A percentile compares a stretch with the other conserved stretches of the same genome.
These are phyloP conservation scores for Odontomyia ornata DNA, from an alignment of 2,888 invertebrate genomes.

Conservation along the genomic window DNA sequence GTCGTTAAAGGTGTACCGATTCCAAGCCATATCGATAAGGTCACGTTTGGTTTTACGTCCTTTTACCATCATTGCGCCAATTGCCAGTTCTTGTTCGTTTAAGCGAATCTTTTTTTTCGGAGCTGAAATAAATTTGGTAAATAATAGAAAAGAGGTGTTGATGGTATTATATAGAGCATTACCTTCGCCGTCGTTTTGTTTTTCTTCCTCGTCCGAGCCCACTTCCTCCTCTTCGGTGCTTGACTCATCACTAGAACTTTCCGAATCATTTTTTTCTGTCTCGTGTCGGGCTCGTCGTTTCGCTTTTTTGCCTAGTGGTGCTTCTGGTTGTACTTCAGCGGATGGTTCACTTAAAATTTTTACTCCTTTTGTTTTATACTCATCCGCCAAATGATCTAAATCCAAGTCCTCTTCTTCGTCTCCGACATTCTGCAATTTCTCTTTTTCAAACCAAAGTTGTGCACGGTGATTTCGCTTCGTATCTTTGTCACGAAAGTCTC, in stretches of 20 bases:
- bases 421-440: slow-evolving; percentile 80
- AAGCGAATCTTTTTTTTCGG: slow-evolving; percentile 71
- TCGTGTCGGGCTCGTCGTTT: slow-evolving; percentile 59
- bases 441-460: slow-evolving; percentile 88
- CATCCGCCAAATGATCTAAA: slow-evolving; percentile 79
- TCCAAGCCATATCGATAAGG: slow-evolving; percentile 89
- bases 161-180: too few species aligned
- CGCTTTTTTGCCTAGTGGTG: slow-evolving; percentile 59
- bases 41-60: slow-evolving; percentile 92
- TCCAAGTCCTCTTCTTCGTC: slow-evolving; percentile 89
- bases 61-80: slow-evolving; percentile 90
- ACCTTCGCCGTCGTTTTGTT: slow-evolving; percentile 32
- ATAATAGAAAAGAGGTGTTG: slow-evolving; percentile 24
- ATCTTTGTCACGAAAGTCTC: slow-evolving; percentile 79
- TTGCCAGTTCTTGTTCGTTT: slow-evolving; percentile 86
- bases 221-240: slow-evolving; percentile 58
- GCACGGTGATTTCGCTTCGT: slow-evolving; percentile 80
- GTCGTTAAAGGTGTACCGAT: slow-evolving; percentile 92
- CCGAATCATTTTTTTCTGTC: slow-evolving; percentile 53
- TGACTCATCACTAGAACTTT: slow-evolving; percentile 54
- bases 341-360: slow-evolving; percentile 57
- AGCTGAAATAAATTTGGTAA: slow-evolving; percentile 48
- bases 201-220: slow-evolving; percentile 52
- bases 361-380: slow-evolving; percentile 76
- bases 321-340: background rate